phyloP scores from a whole-genome alignment of 2,888 invertebrate genomes.

The Philonicus albiceps region DNA sequence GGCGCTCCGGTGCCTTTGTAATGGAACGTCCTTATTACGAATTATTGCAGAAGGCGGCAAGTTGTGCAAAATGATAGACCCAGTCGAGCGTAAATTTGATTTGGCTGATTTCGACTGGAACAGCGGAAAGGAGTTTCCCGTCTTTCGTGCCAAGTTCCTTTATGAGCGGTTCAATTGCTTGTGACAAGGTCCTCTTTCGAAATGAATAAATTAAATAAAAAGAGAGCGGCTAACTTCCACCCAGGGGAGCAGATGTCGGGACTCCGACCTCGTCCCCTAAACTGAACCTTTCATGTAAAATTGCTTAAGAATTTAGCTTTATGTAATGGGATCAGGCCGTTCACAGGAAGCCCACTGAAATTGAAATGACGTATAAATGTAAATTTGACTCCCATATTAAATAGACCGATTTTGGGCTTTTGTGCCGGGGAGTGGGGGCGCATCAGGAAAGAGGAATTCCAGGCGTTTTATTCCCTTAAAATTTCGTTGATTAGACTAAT shows the following conservation, averaged over 20 bases:
- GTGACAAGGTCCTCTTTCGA: neutral
- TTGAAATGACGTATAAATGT: slow-evolving; percentile 9
- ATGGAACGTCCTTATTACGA: neutral
- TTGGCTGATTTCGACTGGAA: neutral
- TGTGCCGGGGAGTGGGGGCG: neutral
- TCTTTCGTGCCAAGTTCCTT: neutral
- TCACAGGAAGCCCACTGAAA: neutral
- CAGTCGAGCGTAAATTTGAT: neutral
- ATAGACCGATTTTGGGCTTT: neutral
- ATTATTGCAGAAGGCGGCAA: neutral
- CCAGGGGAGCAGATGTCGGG: neutral
- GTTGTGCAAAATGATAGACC: neutral
- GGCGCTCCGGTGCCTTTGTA: neutral
- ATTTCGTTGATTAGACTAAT: slow-evolving; percentile 36
- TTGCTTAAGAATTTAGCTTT: neutral
- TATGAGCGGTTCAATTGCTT: neutral
- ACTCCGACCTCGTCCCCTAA: neutral
- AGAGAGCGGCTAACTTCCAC: neutral
- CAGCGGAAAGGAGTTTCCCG: neutral
- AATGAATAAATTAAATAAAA: neutral
- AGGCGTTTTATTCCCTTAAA: neutral
- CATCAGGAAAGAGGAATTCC: neutral
- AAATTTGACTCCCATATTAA: neutral
- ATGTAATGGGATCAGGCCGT: neutral
- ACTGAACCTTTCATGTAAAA: slow-evolving; percentile 12